Evolutionary conservation across 2,113 vertebrate species (phyloP).

Genomic region (Bagarius yarrelli): DNA sequence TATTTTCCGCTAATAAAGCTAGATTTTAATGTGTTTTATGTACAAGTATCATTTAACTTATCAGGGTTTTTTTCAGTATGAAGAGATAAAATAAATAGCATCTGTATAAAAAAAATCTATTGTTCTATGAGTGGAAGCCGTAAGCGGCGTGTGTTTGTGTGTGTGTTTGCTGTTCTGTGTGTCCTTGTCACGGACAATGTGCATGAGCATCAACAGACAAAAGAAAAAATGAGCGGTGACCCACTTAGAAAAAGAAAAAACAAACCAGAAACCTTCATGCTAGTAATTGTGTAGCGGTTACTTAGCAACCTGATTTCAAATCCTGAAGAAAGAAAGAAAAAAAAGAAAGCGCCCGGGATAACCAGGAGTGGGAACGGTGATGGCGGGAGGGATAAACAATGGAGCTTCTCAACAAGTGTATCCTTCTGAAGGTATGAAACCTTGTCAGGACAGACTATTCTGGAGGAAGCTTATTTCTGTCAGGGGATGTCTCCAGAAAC

Average conservation of each 20-base stretch:
- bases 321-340: constrained; percentile 29
- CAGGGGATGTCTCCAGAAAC: not conserved
- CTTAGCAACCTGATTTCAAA: constrained; percentile 42
- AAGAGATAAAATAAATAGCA: not conserved
- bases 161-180: not conserved
- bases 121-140: not conserved
- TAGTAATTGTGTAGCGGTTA: constrained; percentile 38
- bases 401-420: constrained; percentile 12
- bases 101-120: not conserved
- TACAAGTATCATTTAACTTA: no score
- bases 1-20: not conserved
- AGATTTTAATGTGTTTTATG: no score
- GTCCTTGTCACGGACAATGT: not conserved
- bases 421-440: constrained; percentile 29
- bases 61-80: no score
- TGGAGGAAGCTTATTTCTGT: constrained; percentile 5
- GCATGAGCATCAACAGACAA: not conserved
- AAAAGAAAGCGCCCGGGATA: not conserved
- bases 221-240: constrained; percentile 20
- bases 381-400: not conserved
- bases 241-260: constrained; percentile 21
- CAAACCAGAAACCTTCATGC: constrained; percentile 4
- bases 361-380: constrained; percentile 8
- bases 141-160: not conserved
- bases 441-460: not conserved